Percentiles rank a stretch among this genome's conserved stretches.
These are phyloP conservation scores for Nomada ruficornis DNA, from an alignment of 2,888 invertebrate species.

Conservation along the genomic window DNA sequence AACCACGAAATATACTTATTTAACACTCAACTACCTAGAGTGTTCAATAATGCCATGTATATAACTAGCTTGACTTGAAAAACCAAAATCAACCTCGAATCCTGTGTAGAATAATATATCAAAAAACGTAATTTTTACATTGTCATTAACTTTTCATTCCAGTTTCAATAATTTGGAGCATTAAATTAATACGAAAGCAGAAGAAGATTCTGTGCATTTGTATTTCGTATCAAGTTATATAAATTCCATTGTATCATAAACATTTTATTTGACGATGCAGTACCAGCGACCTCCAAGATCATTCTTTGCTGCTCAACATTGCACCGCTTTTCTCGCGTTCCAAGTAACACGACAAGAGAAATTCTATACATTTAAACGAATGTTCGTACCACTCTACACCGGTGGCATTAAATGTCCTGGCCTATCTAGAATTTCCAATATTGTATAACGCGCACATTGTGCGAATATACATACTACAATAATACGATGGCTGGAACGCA, in stretches of 20 bases:
- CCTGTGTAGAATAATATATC: too few species aligned
- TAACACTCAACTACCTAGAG: too few species aligned
- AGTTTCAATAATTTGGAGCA: too few species aligned
- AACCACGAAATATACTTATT: too few species aligned
- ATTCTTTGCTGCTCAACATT: slow-evolving; percentile 25
- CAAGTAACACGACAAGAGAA: slow-evolving; percentile 46
- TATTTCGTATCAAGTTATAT: too few species aligned
- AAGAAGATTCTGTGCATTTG: background rate
- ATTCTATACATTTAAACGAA: slow-evolving; percentile 51
- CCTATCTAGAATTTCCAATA: slow-evolving; percentile 51
- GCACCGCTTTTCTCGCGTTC: slow-evolving; percentile 51
- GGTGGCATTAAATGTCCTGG: slow-evolving; percentile 36
- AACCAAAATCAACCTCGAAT: too few species aligned
- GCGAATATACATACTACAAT: background rate
- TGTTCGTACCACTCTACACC: slow-evolving; percentile 34
- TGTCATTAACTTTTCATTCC: background rate
- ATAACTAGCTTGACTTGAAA: too few species aligned
- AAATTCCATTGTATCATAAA: background rate
- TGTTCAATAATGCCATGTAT: too few species aligned
- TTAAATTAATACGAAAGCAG: too few species aligned
- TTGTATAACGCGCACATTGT: slow-evolving; percentile 46
- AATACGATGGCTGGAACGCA: background rate
- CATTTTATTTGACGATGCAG: background rate
- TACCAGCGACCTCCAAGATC: background rate
- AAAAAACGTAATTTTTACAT: background rate